Evolutionary conservation across 2,888 invertebrate species (phyloP).

Genomic region (Xestia sexstrigata): DNA sequence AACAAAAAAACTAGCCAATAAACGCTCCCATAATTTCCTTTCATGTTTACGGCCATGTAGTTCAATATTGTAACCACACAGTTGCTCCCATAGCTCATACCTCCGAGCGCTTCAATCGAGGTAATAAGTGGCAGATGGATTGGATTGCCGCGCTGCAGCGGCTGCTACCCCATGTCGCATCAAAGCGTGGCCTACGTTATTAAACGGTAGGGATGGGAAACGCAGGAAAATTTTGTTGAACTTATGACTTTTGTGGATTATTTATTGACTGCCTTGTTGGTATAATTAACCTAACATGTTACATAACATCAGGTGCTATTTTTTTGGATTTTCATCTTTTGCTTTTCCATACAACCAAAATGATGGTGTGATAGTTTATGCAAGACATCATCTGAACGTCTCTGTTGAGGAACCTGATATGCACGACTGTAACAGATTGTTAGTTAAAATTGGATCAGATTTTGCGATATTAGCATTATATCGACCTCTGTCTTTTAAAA

Average conservation of each 20-base stretch:
- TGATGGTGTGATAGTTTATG: too few relatives aligned
- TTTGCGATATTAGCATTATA: too few relatives aligned
- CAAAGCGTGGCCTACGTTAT: constrained; percentile 46
- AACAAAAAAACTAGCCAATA: neutral
- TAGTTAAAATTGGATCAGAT: too few relatives aligned
- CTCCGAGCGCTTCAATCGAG: constrained; percentile 26
- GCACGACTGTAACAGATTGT: too few relatives aligned
- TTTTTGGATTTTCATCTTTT: too few relatives aligned
- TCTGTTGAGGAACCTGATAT: too few relatives aligned
- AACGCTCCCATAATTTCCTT: neutral
- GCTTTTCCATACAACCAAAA: too few relatives aligned
- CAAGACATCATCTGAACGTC: too few relatives aligned
- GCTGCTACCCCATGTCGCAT: constrained; percentile 21
- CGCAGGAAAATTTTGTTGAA: neutral
- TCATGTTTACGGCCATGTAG: neutral
- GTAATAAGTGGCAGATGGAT: constrained; percentile 59
- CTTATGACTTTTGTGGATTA: neutral
- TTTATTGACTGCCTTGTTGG: neutral
- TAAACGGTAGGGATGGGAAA: constrained; percentile 51
- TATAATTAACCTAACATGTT: too few relatives aligned
- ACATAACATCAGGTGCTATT: too few relatives aligned
- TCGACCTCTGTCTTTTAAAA: too few relatives aligned
- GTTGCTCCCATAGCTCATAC: neutral
- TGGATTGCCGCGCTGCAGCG: constrained; percentile 36
- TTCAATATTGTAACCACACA: constrained; percentile 11